Evolutionary conservation across 2,113 vertebrate species (phyloP), one percentile per base, ranked within the genome.

Genomic region (Colinus virginianus): DNA sequence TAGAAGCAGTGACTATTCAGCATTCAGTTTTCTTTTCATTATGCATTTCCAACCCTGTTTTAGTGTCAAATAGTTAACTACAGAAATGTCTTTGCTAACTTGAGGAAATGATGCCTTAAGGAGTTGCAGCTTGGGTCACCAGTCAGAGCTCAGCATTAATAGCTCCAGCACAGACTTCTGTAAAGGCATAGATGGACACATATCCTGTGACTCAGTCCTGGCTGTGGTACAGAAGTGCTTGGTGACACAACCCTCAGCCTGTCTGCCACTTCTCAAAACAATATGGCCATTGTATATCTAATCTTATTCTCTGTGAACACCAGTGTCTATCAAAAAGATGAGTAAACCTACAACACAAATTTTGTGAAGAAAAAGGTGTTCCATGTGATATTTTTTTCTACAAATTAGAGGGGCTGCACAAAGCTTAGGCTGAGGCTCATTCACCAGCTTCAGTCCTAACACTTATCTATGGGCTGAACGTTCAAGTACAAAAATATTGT

Each of bases 81-180:
- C 62, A 79, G 59, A 74, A 90, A 77, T 30, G 45, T 25, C 11
- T 6, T 26, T 20, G 25, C 4, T 14, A 42, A 15, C 43, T 61
- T 53, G 59, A 81, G 62, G 64, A 78, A 78, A 16, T 17, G 40
- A 34, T 56, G 18, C 34, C 45, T 70, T 20, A 32, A 0, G 3
- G 53, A 72, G 17, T 17, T 55, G 36, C 0, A 0, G 25, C 17
- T 61, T 14, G 14, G 38, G 22, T 51, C 1, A 0, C 7, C 22
- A 32, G 17, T 55, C 77, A 88, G 48, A 88, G 11, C 14, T 22
- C 63, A 68, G n/a, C 61, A 75, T 10, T 30, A 53, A 49, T 34
- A 63, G 19, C 42, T 77, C 34, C 68, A 46, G 64, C 22, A 32
- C 15, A 82, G 62, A 36, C 4, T 4, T 11, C n/a, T 20, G 20